Evolutionary conservation across 2,113 vertebrate genomes (phyloP).

Genomic region (Grallaria varia): DNA sequence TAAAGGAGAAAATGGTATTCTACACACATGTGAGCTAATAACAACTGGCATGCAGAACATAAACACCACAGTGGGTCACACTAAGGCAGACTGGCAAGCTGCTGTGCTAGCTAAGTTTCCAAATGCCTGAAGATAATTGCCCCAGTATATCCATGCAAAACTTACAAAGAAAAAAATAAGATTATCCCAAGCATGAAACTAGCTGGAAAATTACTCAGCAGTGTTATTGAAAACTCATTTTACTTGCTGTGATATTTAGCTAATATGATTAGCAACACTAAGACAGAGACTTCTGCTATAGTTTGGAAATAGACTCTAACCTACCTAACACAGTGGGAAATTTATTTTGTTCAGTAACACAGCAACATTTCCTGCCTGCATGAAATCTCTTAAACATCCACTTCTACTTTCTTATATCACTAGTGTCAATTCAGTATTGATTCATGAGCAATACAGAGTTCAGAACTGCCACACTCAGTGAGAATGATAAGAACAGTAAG

Average conservation of each 20-base stretch:
- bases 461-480: background rate
- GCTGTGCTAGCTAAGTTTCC: slow-evolving; percentile 60
- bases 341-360: slow-evolving; percentile 5
- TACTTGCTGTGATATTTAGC: slow-evolving; percentile 41
- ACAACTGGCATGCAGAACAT: slow-evolving; percentile 69
- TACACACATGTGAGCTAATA: slow-evolving; percentile 57
- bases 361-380: background rate
- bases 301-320: slow-evolving; percentile 16
- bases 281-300: background rate
- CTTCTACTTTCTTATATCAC: background rate
- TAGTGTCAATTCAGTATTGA: background rate
- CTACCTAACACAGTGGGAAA: background rate
- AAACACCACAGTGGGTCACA: slow-evolving; percentile 59
- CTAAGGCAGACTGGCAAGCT: slow-evolving; percentile 44
- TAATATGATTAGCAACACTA: slow-evolving; percentile 56
- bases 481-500: background rate
- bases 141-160: slow-evolving; percentile 50
- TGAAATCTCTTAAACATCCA: slow-evolving; percentile 6
- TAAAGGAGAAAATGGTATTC: slow-evolving; percentile 65
- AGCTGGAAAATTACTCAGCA: slow-evolving; percentile 55
- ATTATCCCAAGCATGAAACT: slow-evolving; percentile 49
- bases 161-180: slow-evolving; percentile 61
- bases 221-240: slow-evolving; percentile 56
- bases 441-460: background rate
- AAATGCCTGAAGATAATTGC: slow-evolving; percentile 52